Evolutionary conservation across 2,888 invertebrate species (phyloP), one percentile per base, ranked within the genome.

Genomic region (Drosophila lacicola): DNA sequence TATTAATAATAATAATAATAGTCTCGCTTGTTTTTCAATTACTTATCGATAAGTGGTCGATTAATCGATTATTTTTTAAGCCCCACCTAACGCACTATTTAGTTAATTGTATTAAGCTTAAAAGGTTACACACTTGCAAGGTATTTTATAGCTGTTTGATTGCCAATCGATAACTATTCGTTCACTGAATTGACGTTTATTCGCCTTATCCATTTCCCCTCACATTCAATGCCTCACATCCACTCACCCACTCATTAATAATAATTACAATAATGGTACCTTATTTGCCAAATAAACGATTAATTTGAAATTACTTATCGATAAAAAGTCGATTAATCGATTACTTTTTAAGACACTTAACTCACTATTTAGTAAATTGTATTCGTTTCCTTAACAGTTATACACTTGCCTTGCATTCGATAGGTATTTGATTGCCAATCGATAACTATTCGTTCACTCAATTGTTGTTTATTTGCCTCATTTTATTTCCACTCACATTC

Each of bases 81-180:
- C 17, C 17, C 17, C 17, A 17, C 17, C 2, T 17, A 17, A 17
- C 17, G 17, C 17, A 17, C 17, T 17, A 17, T 17, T 17, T 1
- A 17, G 17, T 17, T 17, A 17, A 17, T 17, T 17, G 17, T 17
- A 17, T 17, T 17, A 17, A 17, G 1, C 17, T 17, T 17, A 17
- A 17, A 17, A 17, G 17, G 17, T 17, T 17, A 17, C 17, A 17
- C 17, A 17, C 17, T 1, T 17, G 17, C 17, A 17, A 17, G 0
- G 17, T 17, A 17, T 17, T 17, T 17, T 17, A 17, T 17, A 17
- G 17, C 17, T 29, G 2, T 29, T 29, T 29, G 8, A 29, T 29
- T 29, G 25, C 25, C 8, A 14, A 17, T 57, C 51, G 46, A 65
- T 65, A 36, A 4, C 4, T 33, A 14, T 14, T 33, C 41, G 50